Conservation (phyloP, 2,113 vertebrate genomes). For the Argyrosomus japonicus region DNA sequence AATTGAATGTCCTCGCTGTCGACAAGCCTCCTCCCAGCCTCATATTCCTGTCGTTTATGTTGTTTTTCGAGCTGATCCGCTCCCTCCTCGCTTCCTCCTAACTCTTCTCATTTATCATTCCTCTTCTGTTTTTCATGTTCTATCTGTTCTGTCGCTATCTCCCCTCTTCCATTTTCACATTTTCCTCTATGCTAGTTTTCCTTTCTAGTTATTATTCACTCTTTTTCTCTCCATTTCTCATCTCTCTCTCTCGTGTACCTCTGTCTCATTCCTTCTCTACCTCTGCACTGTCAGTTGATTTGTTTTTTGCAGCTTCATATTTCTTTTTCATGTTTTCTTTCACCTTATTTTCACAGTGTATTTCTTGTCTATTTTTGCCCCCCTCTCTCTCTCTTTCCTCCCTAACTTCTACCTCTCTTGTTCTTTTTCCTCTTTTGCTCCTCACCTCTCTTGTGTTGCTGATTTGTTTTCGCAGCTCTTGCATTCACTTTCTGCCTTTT, state of each 20-base stretch:
- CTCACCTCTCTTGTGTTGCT: constrained; percentile 4
- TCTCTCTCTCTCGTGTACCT: constrained; percentile 19
- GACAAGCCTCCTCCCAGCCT: constrained; percentile 13
- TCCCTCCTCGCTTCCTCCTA: constrained; percentile 19
- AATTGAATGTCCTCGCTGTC: constrained; percentile 40
- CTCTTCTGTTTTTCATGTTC: constrained; percentile 16
- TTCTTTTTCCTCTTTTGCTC: constrained; percentile 11
- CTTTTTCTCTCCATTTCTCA: constrained; percentile 39
- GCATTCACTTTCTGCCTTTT: constrained; percentile 3
- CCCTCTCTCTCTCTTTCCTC: not conserved
- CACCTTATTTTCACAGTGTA: constrained; percentile 30
- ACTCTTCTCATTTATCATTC: constrained; percentile 49
- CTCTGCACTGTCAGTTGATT: constrained; percentile 46
- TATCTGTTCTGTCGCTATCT: constrained; percentile 30
- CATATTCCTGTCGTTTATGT: constrained; percentile 24
- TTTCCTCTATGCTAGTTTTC: constrained; percentile 26
- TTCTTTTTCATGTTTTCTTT: constrained; percentile 50
- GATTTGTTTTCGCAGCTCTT: constrained; percentile 34
- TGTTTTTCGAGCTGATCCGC: constrained; percentile 54
- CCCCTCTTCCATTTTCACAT: constrained; percentile 36
- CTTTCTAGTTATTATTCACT: constrained; percentile 55
- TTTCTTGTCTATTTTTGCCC: constrained; percentile 42
- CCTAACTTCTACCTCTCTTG: not conserved
- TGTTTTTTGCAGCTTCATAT: constrained; percentile 52
- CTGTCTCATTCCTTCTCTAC: not conserved